These are phyloP conservation scores for Atrina japonica DNA, from an alignment of 2,888 invertebrate genomes.

Conservation along the genomic window DNA sequence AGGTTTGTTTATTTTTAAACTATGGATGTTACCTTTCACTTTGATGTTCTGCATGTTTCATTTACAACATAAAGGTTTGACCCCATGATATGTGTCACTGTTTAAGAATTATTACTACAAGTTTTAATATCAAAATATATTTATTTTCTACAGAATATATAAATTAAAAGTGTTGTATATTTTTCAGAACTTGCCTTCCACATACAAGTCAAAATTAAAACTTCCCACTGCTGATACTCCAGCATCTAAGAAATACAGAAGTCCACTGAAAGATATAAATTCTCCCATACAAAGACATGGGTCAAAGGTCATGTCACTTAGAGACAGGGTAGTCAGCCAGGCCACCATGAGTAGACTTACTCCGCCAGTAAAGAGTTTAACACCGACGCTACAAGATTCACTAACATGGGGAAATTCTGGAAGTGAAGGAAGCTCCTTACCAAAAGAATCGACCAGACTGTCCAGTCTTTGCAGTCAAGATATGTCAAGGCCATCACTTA, in stretches of 20 bases:
- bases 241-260: slow-evolving; percentile 28
- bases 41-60: too few relatives aligned
- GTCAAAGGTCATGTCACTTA: slow-evolving; percentile 23
- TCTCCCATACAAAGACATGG: slow-evolving; percentile 5
- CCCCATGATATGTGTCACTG: too few relatives aligned
- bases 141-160: too few relatives aligned
- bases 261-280: slow-evolving; percentile 16
- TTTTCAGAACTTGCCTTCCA: slow-evolving; percentile 20
- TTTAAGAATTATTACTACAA: too few relatives aligned
- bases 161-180: too few relatives aligned
- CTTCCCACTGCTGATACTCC: slow-evolving; percentile 13
- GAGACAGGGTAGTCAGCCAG: slow-evolving; percentile 33
- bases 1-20: too few relatives aligned
- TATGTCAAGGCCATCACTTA: slow-evolving; percentile 8
- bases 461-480: slow-evolving; percentile 23
- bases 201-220: slow-evolving; percentile 11
- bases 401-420: slow-evolving; percentile 61
- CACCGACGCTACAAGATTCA: slow-evolving; percentile 68
- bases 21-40: too few relatives aligned
- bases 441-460: slow-evolving; percentile 28
- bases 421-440: slow-evolving; percentile 40
- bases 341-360: slow-evolving; percentile 30
- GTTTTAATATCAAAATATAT: too few relatives aligned
- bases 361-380: slow-evolving; percentile 66
- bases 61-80: too few relatives aligned